A percentile compares a stretch with the other conserved stretches of the same genome.
phyloP scores from a whole-genome alignment of 1,140 invertebrate species.

The Holotrichia oblita region DNA sequence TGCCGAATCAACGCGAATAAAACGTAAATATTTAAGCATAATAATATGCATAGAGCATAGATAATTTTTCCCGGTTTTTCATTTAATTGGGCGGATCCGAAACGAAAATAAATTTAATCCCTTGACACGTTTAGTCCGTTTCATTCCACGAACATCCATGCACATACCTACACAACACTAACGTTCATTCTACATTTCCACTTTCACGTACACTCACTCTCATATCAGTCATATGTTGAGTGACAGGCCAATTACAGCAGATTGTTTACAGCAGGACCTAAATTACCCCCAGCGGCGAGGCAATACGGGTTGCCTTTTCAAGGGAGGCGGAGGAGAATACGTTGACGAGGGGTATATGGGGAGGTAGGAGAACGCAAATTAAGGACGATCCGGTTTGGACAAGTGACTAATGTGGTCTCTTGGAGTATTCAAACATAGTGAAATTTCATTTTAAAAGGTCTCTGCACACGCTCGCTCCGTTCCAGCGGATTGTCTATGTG shows the following conservation, averaged over 20 bases:
- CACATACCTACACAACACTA: background rate
- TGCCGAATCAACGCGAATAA: too few relatives aligned
- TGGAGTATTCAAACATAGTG: conserved; percentile 23
- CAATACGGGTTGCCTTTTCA: conserved; percentile 39
- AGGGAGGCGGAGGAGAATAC: background rate
- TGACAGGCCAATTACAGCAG: conserved; percentile 41
- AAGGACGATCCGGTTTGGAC: conserved; percentile 39
- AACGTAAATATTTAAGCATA: too few relatives aligned
- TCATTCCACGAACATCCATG: background rate
- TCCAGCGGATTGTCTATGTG: too few relatives aligned
- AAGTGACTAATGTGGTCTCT: conserved; percentile 40
- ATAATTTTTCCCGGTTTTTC: background rate
- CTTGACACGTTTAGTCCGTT: background rate
- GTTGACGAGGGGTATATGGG: background rate
- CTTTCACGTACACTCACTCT: conserved; percentile 37
- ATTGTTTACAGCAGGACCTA: conserved; percentile 42
- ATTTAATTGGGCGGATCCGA: background rate
- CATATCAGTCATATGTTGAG: conserved; percentile 41
- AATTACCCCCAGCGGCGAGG: conserved; percentile 41
- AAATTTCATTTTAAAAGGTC: conserved; percentile 31
- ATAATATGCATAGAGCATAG: background rate
- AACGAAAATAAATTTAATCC: conserved; percentile 31
- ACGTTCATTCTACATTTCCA: conserved; percentile 29
- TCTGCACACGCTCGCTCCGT: background rate
- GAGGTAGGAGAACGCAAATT: conserved; percentile 24